Base-by-base conservation (phyloP, 2,888 invertebrate genomes). In the Cephus nigrinus region DNA sequence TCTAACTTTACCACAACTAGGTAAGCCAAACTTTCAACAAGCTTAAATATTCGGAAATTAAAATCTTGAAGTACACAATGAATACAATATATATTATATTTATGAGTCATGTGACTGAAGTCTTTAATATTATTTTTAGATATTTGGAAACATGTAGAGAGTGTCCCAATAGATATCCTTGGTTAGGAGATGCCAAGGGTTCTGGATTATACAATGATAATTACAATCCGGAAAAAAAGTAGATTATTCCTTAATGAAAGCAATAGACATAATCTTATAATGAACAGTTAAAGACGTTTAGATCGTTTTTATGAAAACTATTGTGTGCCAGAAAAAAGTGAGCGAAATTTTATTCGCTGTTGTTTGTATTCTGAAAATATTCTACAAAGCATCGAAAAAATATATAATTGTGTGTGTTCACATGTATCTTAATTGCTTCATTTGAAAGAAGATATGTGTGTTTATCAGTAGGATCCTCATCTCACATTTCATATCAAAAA, bases 91-190 rank as follows among this genome's bases (percentile, higher is more conserved):
- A 23, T 55, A 55, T 40, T 15, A 40, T 40, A 40, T 40, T 15
- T 15, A 40, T 55, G 55, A 55, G 55, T 23, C 23, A 23, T 55
- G 23, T 23, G 23, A 9, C 23, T 55, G 23, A 30, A 31, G 31
- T 23, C 31, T 32, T 33, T 71, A 4, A 23, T 71, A 31, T 71
- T 83, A 77, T 77, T 84, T 84, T 30, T 83, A 93, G 97, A 88
- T 97, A 98, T 89, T 94, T 98, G 94, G 96, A 97, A 89, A 97
- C 97, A 31, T 98, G 97, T 90, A 93, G 93, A 79, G 96, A 97
- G 80, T 98, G 97, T 88, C 97, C 97, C 30, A 95, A 95, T 82
- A 94, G 94, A 86, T 95, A 96, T 92, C 98, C 98, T 3, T 98
- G 98, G 98, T 91, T 97, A 82, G 97, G 97, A 35, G 97, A 97